A percentile compares a stretch with the other conserved stretches of the same genome.
These are phyloP conservation scores for Heterodera filipjevi DNA, from an alignment of 2,888 invertebrate species.

Conservation along the genomic window DNA sequence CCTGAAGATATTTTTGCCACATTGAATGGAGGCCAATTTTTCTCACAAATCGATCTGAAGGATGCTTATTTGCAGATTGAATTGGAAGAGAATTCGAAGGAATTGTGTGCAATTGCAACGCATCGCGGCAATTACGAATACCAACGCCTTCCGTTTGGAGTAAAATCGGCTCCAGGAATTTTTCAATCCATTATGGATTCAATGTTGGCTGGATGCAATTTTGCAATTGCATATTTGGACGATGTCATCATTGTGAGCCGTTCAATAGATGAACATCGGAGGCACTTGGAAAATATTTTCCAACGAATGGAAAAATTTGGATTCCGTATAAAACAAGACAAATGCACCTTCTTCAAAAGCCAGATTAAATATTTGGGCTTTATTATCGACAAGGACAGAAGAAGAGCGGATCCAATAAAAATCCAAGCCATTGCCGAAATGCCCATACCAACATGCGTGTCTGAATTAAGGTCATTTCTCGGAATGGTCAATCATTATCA, in stretches of 20 bases:
- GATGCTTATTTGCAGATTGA: no score
- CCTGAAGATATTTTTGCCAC: constrained; percentile 45
- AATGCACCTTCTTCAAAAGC: constrained; percentile 43
- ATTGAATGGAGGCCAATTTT: no score
- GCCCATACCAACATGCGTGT: constrained; percentile 30
- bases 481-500: constrained; percentile 39
- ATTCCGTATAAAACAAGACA: constrained; percentile 41
- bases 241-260: constrained; percentile 40
- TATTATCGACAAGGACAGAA: constrained; percentile 39
- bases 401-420: constrained; percentile 40
- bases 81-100: constrained; percentile 39
- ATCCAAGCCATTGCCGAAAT: constrained; percentile 34
- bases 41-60: no score
- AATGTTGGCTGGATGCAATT: constrained; percentile 36
- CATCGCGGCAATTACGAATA: constrained; percentile 48
- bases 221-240: constrained; percentile 37
- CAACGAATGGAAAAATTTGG: constrained; percentile 41
- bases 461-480: constrained; percentile 29
- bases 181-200: constrained; percentile 47
- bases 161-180: constrained; percentile 44
- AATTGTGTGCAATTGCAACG: constrained; percentile 45
- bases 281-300: constrained; percentile 36
- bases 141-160: constrained; percentile 45
- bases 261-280: constrained; percentile 38
- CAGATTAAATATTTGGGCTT: constrained; percentile 44